Evolutionary conservation across 2,113 vertebrate genomes (phyloP).

Genomic region (Balaeniceps rex): DNA sequence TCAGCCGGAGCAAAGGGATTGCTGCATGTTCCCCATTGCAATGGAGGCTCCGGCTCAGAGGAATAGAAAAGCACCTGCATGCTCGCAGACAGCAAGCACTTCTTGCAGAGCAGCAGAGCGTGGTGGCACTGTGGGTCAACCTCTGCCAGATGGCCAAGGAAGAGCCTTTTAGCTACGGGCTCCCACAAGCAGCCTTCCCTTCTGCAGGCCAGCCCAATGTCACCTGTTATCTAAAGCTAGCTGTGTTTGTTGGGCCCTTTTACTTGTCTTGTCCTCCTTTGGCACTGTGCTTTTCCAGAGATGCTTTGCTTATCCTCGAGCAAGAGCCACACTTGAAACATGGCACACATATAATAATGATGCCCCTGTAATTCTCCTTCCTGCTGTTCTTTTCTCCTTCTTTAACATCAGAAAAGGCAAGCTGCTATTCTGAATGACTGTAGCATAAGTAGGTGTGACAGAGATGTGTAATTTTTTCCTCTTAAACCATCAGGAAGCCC

Average conservation of each 20-base stretch:
- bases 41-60: background rate
- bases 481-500: background rate
- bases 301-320: background rate
- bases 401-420: background rate
- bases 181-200: background rate
- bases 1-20: background rate
- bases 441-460: background rate
- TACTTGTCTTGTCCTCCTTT: background rate
- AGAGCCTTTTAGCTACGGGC: background rate
- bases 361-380: background rate
- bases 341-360: background rate
- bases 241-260: background rate
- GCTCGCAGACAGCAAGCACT: background rate
- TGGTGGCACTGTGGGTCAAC: background rate
- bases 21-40: background rate
- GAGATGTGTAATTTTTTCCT: background rate
- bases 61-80: background rate
- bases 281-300: background rate
- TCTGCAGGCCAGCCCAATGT: background rate
- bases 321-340: background rate
- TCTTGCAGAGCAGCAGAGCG: background rate
- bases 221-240: background rate
- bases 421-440: background rate
- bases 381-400: background rate
- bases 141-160: background rate